A percentile compares a stretch with the other conserved stretches of the same genome.
Evolutionary conservation across 2,888 invertebrate species (phyloP).

Genomic region (Rhagonycha lutea): DNA sequence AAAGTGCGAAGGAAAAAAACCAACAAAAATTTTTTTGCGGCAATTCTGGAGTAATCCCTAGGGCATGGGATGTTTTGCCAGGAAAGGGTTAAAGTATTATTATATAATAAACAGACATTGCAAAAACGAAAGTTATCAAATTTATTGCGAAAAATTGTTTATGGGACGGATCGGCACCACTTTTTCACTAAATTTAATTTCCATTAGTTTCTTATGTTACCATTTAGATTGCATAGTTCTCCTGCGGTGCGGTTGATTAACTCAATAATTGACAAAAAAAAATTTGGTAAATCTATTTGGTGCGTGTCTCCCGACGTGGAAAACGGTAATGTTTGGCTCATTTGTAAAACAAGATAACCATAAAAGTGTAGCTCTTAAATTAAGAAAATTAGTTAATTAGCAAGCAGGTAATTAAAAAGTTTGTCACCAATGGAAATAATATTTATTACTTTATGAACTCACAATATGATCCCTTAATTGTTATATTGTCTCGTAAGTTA

Average conservation of each 20-base stretch:
- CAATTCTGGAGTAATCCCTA: too few relatives aligned
- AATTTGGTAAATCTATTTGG: not conserved
- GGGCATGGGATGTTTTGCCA: too few relatives aligned
- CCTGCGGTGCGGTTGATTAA: not conserved
- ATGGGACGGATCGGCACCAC: too few relatives aligned
- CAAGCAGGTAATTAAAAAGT: constrained; percentile 22
- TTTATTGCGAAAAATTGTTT: too few relatives aligned
- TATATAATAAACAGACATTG: too few relatives aligned
- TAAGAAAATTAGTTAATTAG: not conserved
- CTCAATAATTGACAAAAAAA: not conserved
- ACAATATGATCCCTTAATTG: constrained; percentile 35
- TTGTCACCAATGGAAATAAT: constrained; percentile 34
- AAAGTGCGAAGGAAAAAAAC: too few relatives aligned
- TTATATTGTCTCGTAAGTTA: constrained; percentile 35
- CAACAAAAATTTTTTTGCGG: too few relatives aligned
- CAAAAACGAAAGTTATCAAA: too few relatives aligned
- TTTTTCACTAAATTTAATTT: too few relatives aligned
- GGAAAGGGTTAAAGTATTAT: too few relatives aligned
- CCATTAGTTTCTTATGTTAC: too few relatives aligned
- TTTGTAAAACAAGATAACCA: not conserved
- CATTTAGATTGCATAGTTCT: not conserved
- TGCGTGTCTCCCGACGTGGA: not conserved
- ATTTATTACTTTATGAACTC: constrained; percentile 39
- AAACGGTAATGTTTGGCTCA: not conserved
- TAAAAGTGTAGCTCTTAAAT: not conserved